Evolutionary conservation across 2,888 invertebrate genomes (phyloP), one percentile per base, ranked within the genome.

Genomic region (Chloroclystis v-ata): DNA sequence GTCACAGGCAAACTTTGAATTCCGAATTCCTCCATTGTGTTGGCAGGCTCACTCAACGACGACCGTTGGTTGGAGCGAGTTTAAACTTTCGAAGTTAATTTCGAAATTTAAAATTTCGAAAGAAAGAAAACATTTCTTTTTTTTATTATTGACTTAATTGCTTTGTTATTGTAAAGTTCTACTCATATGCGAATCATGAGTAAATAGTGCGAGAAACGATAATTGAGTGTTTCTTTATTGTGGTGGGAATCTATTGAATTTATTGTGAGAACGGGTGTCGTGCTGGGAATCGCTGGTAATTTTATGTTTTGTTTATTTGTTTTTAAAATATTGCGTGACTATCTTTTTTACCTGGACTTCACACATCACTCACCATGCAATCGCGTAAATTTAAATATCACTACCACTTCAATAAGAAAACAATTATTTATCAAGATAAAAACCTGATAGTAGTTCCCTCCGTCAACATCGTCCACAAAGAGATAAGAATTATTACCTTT

Each of bases 11-110:
- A 56, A 52, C 48, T 54, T 55, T 45, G 30, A 48, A 54, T 52
- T 57, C 54, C 43, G 30, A 48, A 54, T 52, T 57, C 54, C 45
- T 48, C 30, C 50, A 33, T 50, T 48, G 43, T 41, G 40, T 38
- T 43, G 41, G 47, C 42, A 49, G 35, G 51, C 52, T 44, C 59
- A 52, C 48, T 51, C 49, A 48, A 49, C 54, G 16, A 16, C 4
- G 32, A 32, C 32, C 32, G 32, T 33, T 28, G 28, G 58, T 58
- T 60, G 49, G 49, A 43, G 39, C 37, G 38, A 35, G 49, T 49
- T 54, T 29, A 29, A 53, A 54, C 29, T 37, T 33, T 10, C 33
- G 37, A 25, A 11, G 30, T 47, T 43, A 47, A 40, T 13, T 33
- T 42, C 28, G 13, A 16, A n/a, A 14, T 32, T 30, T 14, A 16